phyloP scores from a whole-genome alignment of 1,140 invertebrate species.

The Eumaeus atala region DNA sequence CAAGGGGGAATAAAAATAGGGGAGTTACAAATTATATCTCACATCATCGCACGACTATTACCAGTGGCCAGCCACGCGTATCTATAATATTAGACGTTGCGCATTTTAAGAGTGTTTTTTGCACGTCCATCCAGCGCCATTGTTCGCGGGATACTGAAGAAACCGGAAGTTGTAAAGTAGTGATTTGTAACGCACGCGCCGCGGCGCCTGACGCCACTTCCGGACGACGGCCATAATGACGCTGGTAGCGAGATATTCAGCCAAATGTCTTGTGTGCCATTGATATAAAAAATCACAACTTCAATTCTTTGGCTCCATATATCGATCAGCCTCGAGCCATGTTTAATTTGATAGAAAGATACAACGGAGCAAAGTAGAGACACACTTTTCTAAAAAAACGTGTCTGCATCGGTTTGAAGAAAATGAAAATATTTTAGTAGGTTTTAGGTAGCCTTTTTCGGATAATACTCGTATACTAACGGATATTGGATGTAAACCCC shows the following conservation, averaged over 20 bases:
- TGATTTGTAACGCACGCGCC: constrained; percentile 72
- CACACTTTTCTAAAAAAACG: no score
- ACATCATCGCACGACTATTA: constrained; percentile 58
- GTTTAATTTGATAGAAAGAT: no score
- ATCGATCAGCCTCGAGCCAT: no score
- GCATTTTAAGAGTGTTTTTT: constrained; percentile 44
- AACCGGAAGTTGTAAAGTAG: constrained; percentile 70
- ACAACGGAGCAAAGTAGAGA: no score
- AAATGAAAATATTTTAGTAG: no score
- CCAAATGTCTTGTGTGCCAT: constrained; percentile 37
- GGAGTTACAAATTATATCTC: constrained; percentile 66
- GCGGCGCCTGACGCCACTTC: constrained; percentile 62
- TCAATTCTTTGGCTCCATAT: no score
- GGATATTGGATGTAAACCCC: no score
- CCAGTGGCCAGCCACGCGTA: constrained; percentile 42
- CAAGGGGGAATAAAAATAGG: constrained; percentile 25
- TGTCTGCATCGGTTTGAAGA: no score
- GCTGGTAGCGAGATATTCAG: constrained; percentile 31
- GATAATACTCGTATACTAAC: no score
- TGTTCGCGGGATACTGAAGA: constrained; percentile 40
- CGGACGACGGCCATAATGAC: constrained; percentile 55
- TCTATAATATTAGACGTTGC: constrained; percentile 52
- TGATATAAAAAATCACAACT: constrained; percentile 16
- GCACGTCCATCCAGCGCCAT: constrained; percentile 38
- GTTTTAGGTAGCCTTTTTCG: no score